These are phyloP conservation scores for Grammomys surdaster DNA, from an alignment of 2,113 vertebrate genomes.

Conservation along the genomic window DNA sequence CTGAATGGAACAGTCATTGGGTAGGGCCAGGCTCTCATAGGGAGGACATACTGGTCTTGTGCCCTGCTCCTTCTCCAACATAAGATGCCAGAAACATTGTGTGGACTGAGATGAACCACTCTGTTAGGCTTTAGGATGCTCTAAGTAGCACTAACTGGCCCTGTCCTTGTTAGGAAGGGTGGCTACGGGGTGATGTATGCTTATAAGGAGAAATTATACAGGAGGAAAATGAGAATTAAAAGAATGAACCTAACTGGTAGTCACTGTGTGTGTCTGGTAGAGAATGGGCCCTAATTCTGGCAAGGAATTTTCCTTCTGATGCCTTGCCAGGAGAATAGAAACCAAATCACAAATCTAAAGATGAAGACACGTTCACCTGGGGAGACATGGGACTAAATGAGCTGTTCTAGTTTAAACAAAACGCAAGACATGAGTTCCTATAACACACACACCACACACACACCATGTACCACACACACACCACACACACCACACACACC, in stretches of 20 bases:
- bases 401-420: constrained; percentile 31
- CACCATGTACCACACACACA: no score
- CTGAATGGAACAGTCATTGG: not conserved
- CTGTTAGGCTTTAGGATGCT: not conserved
- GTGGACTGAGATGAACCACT: not conserved
- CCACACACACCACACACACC: no score
- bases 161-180: not conserved
- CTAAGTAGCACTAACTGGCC: not conserved
- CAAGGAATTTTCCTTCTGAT: not conserved
- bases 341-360: constrained; percentile 50
- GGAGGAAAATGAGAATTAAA: constrained; percentile 7
- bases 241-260: constrained; percentile 5
- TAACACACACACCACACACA: no score
- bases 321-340: constrained; percentile 60
- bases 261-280: not conserved
- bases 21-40: not conserved
- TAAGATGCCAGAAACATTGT: not conserved
- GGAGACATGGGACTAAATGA: constrained; percentile 11
- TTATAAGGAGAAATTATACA: not conserved
- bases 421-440: not conserved
- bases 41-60: constrained; percentile 32
- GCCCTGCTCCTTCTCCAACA: not conserved
- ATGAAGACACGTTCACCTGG: not conserved
- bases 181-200: not conserved
- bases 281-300: not conserved